A percentile compares a stretch with the other conserved stretches of the same genome.
Conservation (phyloP, 2,888 invertebrate genomes). For the Stenoptilia bipunctidactyla region DNA sequence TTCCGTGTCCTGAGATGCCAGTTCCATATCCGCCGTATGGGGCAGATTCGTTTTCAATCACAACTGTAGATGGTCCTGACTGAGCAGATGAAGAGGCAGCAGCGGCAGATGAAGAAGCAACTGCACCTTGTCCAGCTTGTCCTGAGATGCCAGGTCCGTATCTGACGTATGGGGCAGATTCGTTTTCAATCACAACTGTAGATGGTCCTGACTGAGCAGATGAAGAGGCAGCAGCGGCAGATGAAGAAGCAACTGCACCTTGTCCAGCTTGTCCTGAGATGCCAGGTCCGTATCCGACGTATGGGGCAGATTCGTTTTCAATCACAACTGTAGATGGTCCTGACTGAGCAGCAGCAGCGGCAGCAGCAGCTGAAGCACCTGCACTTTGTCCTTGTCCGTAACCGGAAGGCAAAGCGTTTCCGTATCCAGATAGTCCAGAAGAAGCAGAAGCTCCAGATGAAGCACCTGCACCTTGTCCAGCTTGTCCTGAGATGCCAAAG, state of each 20-base stretch:
- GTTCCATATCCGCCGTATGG: too few species aligned
- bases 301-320: too few species aligned
- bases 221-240: neutral
- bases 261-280: neutral
- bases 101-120: neutral
- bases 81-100: too few species aligned
- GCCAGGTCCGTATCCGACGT: neutral
- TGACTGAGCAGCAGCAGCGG: conserved; percentile 1
- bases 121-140: conserved; percentile 2
- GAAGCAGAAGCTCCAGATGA: neutral
- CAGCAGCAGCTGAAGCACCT: neutral
- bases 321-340: too few species aligned
- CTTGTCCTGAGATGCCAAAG: neutral
- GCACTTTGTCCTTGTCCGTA: conserved; percentile 4
- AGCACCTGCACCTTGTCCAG: neutral
- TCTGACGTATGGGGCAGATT: neutral
- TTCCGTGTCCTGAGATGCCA: too few species aligned
- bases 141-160: neutral
- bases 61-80: neutral
- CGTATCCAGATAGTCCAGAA: neutral
- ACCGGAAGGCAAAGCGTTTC: neutral
- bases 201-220: too few species aligned
- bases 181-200: too few species aligned
- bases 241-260: conserved; percentile 1
- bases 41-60: neutral